A percentile compares a stretch with the other conserved stretches of the same genome.
Evolutionary conservation across 2,888 invertebrate genomes (phyloP).

Genomic region (Oscheius sp.): DNA sequence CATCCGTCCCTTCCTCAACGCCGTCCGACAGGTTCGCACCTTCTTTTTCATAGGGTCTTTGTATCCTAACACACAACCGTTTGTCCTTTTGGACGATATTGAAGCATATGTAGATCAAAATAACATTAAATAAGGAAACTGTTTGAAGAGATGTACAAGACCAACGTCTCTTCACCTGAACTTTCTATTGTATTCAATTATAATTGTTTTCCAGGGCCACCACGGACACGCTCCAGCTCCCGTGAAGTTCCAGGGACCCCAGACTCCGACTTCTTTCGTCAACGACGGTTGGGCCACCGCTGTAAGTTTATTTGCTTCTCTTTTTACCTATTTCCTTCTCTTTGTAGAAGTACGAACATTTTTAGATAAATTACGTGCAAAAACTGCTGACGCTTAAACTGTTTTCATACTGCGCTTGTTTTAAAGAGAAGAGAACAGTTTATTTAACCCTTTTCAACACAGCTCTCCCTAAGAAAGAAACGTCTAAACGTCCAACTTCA

Average conservation of each 20-base stretch:
- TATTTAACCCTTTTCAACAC: no score
- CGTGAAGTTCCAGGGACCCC: conserved; percentile 54
- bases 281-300: conserved; percentile 70
- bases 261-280: conserved; percentile 64
- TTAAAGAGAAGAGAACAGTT: no score
- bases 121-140: no score
- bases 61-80: neutral
- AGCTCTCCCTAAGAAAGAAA: no score
- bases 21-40: conserved; percentile 44
- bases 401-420: no score
- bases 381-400: no score
- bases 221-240: conserved; percentile 52
- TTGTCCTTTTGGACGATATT: neutral
- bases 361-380: no score
- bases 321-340: neutral
- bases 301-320: conserved; percentile 53
- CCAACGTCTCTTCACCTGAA: no score
- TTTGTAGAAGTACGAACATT: neutral
- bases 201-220: conserved; percentile 37
- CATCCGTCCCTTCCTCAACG: conserved; percentile 56
- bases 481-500: no score
- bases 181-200: no score
- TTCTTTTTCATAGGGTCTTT: neutral
- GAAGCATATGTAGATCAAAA: neutral
- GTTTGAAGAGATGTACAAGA: no score